Evolutionary conservation across 2,113 vertebrate species (phyloP).

Genomic region (Prietella phreatophila): DNA sequence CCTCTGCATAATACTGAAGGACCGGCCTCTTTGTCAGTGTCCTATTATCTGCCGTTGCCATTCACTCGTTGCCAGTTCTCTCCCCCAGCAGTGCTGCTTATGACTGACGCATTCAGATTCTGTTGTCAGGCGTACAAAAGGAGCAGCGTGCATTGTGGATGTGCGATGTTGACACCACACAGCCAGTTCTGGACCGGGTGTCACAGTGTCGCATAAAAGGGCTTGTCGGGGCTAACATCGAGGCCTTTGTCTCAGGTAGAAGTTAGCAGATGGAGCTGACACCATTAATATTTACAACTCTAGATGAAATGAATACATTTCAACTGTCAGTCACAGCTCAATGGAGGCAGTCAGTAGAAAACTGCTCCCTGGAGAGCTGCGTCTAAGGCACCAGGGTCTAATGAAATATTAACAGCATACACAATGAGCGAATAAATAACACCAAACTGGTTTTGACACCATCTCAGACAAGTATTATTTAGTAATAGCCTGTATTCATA

Average conservation of each 20-base stretch:
- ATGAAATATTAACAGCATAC: conserved; percentile 55
- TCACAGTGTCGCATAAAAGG: conserved; percentile 48
- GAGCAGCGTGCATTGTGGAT: conserved; percentile 39
- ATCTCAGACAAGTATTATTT: conserved; percentile 36
- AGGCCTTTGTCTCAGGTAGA: conserved; percentile 52
- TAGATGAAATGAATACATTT: conserved; percentile 58
- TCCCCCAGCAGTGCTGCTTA: conserved; percentile 36
- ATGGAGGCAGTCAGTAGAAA: conserved; percentile 51
- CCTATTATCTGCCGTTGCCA: conserved; percentile 34
- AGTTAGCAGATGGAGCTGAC: conserved; percentile 55
- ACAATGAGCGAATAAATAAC: conserved; percentile 51
- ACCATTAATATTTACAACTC: conserved; percentile 58
- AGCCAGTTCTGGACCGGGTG: conserved; percentile 42
- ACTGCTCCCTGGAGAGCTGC: conserved; percentile 40
- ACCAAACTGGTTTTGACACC: conserved; percentile 43
- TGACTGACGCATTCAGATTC: conserved; percentile 49
- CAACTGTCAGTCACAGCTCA: conserved; percentile 52
- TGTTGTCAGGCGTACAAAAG: conserved; percentile 52
- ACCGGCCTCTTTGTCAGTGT: conserved; percentile 38
- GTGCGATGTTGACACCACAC: conserved; percentile 54
- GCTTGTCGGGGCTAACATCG: conserved; percentile 44
- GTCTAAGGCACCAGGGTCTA: conserved; percentile 37
- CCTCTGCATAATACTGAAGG: conserved; percentile 29
- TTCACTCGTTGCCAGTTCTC: conserved; percentile 37
- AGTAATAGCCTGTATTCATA: conserved; percentile 34